Evolutionary conservation across 2,797 vertebrate genomes (phyloP).

Genomic region (Falco berigora): DNA sequence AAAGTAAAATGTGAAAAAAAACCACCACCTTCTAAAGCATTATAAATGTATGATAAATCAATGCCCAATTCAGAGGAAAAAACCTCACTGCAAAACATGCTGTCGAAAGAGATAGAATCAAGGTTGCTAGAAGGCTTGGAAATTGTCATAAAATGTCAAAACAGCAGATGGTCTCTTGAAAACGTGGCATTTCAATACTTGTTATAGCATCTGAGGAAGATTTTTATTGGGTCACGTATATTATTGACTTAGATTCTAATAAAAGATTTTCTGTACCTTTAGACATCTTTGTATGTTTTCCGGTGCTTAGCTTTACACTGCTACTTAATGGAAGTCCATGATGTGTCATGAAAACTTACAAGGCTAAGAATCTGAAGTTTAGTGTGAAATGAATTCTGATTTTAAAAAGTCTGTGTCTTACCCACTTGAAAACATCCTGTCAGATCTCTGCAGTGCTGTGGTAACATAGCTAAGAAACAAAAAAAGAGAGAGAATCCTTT

Average conservation of each 20-base stretch:
- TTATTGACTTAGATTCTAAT: conserved; percentile 63
- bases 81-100: conserved; percentile 22
- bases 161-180: conserved; percentile 55
- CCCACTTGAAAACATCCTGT: conserved; percentile 21
- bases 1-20: conserved; percentile 24
- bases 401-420: conserved; percentile 12
- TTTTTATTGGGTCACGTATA: conserved; percentile 61
- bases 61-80: not conserved
- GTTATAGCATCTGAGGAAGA: conserved; percentile 59
- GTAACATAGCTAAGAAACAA: conserved; percentile 26
- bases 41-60: conserved; percentile 37
- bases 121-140: conserved; percentile 50
- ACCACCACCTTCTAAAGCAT: not conserved
- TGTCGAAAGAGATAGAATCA: conserved; percentile 36
- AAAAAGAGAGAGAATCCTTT: not conserved
- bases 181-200: conserved; percentile 57
- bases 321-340: not conserved
- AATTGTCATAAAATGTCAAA: conserved; percentile 61
- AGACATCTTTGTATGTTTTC: conserved; percentile 63
- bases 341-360: conserved; percentile 5
- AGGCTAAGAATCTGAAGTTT: conserved; percentile 26
- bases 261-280: conserved; percentile 66
- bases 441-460: conserved; percentile 14
- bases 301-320: conserved; percentile 51
- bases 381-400: conserved; percentile 15